These are phyloP conservation scores for Camponotus vicinus DNA, from an alignment of 1,140 invertebrate genomes.

Conservation along the genomic window DNA sequence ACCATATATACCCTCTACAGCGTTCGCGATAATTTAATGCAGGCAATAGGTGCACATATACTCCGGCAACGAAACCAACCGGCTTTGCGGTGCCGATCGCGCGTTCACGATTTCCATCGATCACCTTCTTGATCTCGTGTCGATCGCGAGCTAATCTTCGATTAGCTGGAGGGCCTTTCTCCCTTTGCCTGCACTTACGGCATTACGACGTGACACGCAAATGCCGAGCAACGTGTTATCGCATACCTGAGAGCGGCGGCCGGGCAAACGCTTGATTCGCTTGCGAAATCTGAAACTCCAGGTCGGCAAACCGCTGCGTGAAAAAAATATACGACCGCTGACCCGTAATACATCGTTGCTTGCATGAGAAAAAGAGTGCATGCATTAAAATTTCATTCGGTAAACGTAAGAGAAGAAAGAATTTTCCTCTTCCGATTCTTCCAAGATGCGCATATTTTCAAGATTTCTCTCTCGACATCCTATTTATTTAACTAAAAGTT, in stretches of 20 bases:
- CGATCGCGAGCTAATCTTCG: constrained; percentile 70
- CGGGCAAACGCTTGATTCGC: constrained; percentile 63
- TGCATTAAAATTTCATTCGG: not conserved
- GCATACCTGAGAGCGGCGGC: constrained; percentile 58
- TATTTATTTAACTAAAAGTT: not conserved
- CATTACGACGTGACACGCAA: constrained; percentile 71
- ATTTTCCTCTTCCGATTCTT: too few relatives aligned
- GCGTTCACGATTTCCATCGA: constrained; percentile 71
- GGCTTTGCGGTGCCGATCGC: constrained; percentile 10
- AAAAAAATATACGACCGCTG: constrained; percentile 64
- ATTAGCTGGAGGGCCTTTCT: constrained; percentile 60
- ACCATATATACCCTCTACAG: not conserved
- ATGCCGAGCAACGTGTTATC: constrained; percentile 70
- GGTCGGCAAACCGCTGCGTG: constrained; percentile 44
- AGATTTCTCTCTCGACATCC: not conserved
- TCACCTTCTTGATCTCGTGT: constrained; percentile 62
- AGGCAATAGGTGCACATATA: constrained; percentile 7
- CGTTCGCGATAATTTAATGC: not conserved
- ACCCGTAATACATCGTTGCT: constrained; percentile 60
- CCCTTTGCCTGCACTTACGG: constrained; percentile 57
- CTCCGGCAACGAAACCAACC: constrained; percentile 29
- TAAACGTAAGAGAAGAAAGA: not conserved
- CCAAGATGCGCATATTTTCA: not conserved
- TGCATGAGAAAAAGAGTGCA: not conserved
- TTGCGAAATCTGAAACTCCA: constrained; percentile 71